Evolutionary conservation across 1,140 invertebrate species (phyloP), one percentile per base, ranked within the genome.

Genomic region (Planococcus citri): DNA sequence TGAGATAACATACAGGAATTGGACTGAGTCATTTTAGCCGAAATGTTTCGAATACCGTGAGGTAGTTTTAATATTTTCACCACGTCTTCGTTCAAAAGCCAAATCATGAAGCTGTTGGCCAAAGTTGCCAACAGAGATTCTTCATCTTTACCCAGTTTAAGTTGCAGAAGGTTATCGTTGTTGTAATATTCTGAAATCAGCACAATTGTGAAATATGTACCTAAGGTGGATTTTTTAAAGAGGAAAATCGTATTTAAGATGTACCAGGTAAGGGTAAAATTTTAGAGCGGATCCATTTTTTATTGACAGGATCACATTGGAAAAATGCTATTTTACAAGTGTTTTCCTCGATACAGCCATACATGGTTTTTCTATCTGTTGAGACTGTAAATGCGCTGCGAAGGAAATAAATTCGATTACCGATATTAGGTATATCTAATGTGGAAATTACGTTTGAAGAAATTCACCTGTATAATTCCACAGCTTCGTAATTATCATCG

Each of bases 1-100:
- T 89, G 90, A 73, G 92, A 95, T 68, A 98, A 82, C 80, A 95
- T 92, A 37, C 95, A 87, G 0, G 92, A 93, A 77, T 94, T 95
- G 0, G 92, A 94, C 71, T 85, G 84, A 74, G 94, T 85, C 79
- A 92, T 88, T 17, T 73, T 72, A 0, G 91, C 94, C 9, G 90
- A 92, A 68, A 97, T 97, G 76, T 97, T 97, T 64, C 94, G 81
- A 1, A 94, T 90, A 0, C 92, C 92, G 73, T 94, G 90, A 0
- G 94, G 94, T 22, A 97, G 78, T 37, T 83, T 82, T 14, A 97
- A 77, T 9, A 88, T 85, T 72, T 88, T 83, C 3, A 86, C 85
- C 71, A 60, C 70, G 25, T 72, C 68, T 64, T 27, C 70, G 21
- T 58, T 60, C 20, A 76, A 82, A 75, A 87, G 85, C 87, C 88